Evolutionary conservation across 2,113 vertebrate species (phyloP).

Genomic region (Tupaia chinensis): DNA sequence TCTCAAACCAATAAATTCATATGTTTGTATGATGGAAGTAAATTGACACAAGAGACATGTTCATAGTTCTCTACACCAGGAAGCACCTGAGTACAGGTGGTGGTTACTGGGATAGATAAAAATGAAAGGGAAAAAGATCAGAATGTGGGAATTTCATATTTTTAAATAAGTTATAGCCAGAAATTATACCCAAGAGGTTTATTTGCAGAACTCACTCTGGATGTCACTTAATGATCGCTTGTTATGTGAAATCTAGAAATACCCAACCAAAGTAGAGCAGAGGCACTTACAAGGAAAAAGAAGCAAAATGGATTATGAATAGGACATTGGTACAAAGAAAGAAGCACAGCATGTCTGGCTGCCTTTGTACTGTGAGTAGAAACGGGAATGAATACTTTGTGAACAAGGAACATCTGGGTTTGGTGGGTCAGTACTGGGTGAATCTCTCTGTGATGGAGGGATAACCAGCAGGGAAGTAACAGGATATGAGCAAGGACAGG

Average conservation of each 20-base stretch:
- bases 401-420: accelerated
- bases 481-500: not conserved
- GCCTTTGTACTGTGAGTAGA: accelerated
- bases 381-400: not conserved
- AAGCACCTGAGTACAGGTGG: not conserved
- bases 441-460: accelerated
- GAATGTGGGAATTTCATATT: not conserved
- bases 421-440: accelerated
- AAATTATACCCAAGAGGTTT: not conserved
- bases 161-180: not conserved
- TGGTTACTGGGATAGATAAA: not conserved
- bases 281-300: not conserved
- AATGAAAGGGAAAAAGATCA: not conserved
- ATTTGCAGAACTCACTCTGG: not conserved
- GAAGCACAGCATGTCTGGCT: not conserved
- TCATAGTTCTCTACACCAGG: not conserved
- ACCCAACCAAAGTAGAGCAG: not conserved
- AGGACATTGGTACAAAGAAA: not conserved
- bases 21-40: not conserved
- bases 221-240: not conserved
- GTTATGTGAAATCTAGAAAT: accelerated
- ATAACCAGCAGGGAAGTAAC: not conserved
- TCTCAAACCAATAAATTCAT: not conserved
- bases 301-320: not conserved
- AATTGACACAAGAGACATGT: too few species aligned